Evolutionary conservation across 2,888 invertebrate species (phyloP).

Genomic region (Parnassius mnemosyne): DNA sequence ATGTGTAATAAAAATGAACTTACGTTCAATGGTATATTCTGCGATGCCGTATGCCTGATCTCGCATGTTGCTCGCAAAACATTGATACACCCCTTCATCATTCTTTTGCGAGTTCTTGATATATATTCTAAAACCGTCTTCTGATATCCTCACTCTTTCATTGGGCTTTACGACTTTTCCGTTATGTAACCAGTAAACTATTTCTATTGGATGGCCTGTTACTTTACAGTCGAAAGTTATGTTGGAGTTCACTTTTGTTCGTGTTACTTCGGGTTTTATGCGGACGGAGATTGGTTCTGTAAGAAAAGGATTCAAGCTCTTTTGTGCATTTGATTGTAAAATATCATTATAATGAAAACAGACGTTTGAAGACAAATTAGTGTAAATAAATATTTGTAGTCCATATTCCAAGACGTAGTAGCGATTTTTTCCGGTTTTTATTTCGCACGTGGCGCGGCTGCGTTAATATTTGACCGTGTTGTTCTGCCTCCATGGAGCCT

Average conservation of each 20-base stretch:
- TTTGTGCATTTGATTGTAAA: background rate
- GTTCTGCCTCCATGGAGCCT: no score
- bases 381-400: no score
- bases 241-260: conserved; percentile 91
- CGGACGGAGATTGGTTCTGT: conserved; percentile 89
- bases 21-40: conserved; percentile 90
- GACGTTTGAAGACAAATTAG: no score
- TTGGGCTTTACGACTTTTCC: conserved; percentile 82
- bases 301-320: conserved; percentile 39
- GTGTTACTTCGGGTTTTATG: conserved; percentile 87
- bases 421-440: no score
- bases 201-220: conserved; percentile 91
- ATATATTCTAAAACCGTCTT: conserved; percentile 74
- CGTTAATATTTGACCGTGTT: no score
- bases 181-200: conserved; percentile 90
- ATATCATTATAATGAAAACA: background rate
- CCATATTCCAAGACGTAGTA: no score
- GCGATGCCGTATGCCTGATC: conserved; percentile 92
- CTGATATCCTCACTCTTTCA: conserved; percentile 79
- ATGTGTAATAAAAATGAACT: conserved; percentile 37
- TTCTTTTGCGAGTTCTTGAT: conserved; percentile 86
- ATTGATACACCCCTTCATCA: conserved; percentile 96
- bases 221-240: conserved; percentile 93
- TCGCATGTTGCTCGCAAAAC: conserved; percentile 91
- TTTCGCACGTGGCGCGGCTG: no score